Evolutionary conservation across 2,888 invertebrate species (phyloP).

Genomic region (Brenthis daphne): DNA sequence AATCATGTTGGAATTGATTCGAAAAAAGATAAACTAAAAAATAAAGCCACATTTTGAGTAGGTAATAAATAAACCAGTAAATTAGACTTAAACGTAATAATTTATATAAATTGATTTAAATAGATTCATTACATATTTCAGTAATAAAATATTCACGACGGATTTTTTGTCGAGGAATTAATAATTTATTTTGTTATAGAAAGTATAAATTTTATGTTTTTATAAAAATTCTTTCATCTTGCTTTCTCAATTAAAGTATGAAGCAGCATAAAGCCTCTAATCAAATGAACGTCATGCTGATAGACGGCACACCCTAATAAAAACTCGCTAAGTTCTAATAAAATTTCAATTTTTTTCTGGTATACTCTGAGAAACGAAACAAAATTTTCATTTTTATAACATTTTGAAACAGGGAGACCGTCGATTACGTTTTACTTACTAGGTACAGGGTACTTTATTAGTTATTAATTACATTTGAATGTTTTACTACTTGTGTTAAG

Average conservation of each 20-base stretch:
- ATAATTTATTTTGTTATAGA: not conserved
- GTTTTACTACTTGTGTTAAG: too few species aligned
- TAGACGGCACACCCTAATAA: slow-evolving; percentile 25
- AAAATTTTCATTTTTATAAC: not conserved
- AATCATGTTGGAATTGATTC: too few species aligned
- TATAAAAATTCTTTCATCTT: slow-evolving; percentile 15
- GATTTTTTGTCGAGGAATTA: too few species aligned
- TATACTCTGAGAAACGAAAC: slow-evolving; percentile 18
- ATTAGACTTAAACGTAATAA: not conserved
- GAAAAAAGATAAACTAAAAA: not conserved
- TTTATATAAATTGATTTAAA: not conserved
- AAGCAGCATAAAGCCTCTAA: slow-evolving; percentile 22
- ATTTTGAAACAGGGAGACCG: not conserved
- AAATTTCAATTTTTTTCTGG: slow-evolving; percentile 27
- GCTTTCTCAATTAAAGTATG: slow-evolving; percentile 30
- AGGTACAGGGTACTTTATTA: not conserved
- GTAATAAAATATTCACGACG: too few species aligned
- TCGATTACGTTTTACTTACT: not conserved
- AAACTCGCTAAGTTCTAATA: slow-evolving; percentile 27
- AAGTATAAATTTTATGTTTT: not conserved
- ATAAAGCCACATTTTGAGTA: not conserved
- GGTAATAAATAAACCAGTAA: not conserved
- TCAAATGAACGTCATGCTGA: slow-evolving; percentile 31
- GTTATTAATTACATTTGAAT: too few species aligned
- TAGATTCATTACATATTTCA: too few species aligned